Base-by-base conservation (phyloP, 92 coral and sea anemone species). In the Epizoanthus fatuus region DNA sequence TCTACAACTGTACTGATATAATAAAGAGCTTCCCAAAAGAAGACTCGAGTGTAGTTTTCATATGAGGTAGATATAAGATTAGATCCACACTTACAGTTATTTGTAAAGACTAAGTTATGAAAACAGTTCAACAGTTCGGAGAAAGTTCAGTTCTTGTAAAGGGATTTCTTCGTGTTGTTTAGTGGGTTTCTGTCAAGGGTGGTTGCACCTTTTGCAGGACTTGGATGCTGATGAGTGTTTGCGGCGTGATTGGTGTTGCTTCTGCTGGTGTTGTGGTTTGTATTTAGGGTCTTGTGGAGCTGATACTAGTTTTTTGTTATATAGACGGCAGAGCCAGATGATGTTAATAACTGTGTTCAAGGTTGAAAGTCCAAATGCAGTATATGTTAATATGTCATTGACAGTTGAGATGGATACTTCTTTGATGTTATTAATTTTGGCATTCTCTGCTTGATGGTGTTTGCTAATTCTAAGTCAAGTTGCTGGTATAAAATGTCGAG, bases 401-500 rank as follows among this genome's bases (percentile, higher is more conserved):
- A 63, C 13, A 1, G 20, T 44, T 9, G 54, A 68, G 2, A 49
- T 14, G 0, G 66, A 8, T 4, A 44, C 44, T 20, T 67, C 86
- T 10, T 39, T 17, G 44, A 80, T 87, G 3, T 7, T 47, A 8
- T 60, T 19, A 0, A 80, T 62, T 4, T 42, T 6, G 14, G 22
- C 19, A 39, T 63, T 49, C 4, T 16, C 86, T 5, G 17, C 58
- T 10, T 15, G 47, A 81, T 39, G 0, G 60, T 8, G 4, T 22
- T 1, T 22, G 81, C 17, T 15, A 87, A 63, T 51, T 75, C 37
- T 0, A 70, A 51, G 45, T 74, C 88, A 6, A 74, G 11, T 4
- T 79, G 29, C 7, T 58, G n/a, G 38, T 69, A 57, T 4, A 73
- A 40, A 1, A 40, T 13, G 69, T 87, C 91, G 12, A 81, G 87